Percentiles rank a stretch among this genome's conserved stretches.
These are phyloP conservation scores for Neodontobutis hainanensis DNA, from an alignment of 2,113 vertebrate species.

Conservation along the genomic window DNA sequence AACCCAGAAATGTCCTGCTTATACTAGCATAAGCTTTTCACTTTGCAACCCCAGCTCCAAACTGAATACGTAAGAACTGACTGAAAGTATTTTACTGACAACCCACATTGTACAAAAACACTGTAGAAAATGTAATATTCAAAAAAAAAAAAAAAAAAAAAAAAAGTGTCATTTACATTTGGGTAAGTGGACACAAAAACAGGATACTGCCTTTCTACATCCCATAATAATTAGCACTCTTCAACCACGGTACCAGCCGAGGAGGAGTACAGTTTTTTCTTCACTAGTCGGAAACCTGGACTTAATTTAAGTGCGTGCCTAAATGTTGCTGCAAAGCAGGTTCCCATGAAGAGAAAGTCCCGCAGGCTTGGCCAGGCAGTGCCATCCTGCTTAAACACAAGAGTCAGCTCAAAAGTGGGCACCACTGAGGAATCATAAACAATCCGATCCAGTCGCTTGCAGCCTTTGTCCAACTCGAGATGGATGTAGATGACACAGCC, in stretches of 20 bases:
- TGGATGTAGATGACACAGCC: constrained; percentile 84
- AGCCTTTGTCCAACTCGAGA: constrained; percentile 83
- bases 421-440: constrained; percentile 82
- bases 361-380: constrained; percentile 83
- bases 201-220: constrained; percentile 4
- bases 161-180: constrained; percentile 56
- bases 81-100: constrained; percentile 28
- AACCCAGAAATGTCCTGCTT: constrained; percentile 19
- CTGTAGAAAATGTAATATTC: constrained; percentile 57
- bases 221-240: constrained; percentile 77
- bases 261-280: constrained; percentile 86
- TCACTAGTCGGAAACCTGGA: constrained; percentile 85
- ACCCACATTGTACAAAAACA: constrained; percentile 59
- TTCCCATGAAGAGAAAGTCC: constrained; percentile 82
- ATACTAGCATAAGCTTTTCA: constrained; percentile 15
- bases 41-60: constrained; percentile 16
- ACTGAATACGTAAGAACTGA: constrained; percentile 8
- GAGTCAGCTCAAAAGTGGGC: constrained; percentile 88
- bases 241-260: constrained; percentile 83
- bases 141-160: background rate
- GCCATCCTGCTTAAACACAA: constrained; percentile 88
- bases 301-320: constrained; percentile 82
- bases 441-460: constrained; percentile 83
- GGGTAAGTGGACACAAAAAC: constrained; percentile 51
- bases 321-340: constrained; percentile 80